Conservation (phyloP, 2,113 vertebrate species). For the Aplodontia rufa region DNA sequence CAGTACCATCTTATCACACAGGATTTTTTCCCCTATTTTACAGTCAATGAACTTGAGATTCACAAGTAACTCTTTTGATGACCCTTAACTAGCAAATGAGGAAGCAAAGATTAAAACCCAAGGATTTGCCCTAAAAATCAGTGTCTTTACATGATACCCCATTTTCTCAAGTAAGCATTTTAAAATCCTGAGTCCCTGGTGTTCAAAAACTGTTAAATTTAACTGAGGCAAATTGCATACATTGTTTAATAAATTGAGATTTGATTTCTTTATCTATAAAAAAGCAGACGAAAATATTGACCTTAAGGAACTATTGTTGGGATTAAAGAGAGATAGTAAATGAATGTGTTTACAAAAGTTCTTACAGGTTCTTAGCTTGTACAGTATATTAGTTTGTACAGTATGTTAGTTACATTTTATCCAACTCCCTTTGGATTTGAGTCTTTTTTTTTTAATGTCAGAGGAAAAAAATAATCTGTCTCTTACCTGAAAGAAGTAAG, state of each 20-base stretch:
- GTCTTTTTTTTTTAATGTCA: background rate
- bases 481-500: background rate
- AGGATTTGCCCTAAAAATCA: background rate
- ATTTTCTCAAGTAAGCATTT: background rate
- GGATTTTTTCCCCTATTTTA: background rate
- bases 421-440: background rate
- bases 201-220: slow-evolving; percentile 9
- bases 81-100: background rate
- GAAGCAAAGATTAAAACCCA: background rate
- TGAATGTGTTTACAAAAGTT: background rate
- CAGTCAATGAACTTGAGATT: background rate
- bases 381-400: background rate
- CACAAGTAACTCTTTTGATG: background rate
- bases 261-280: slow-evolving; percentile 26
- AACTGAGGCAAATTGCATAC: background rate
- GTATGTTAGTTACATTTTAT: background rate
- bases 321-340: background rate
- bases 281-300: background rate
- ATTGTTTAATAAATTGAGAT: slow-evolving; percentile 20
- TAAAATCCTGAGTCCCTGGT: background rate
- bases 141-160: background rate
- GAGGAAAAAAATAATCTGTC: background rate
- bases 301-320: background rate
- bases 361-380: no score
- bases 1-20: background rate